Conservation (phyloP, 1,140 invertebrate species). For the Ostrea edulis region DNA sequence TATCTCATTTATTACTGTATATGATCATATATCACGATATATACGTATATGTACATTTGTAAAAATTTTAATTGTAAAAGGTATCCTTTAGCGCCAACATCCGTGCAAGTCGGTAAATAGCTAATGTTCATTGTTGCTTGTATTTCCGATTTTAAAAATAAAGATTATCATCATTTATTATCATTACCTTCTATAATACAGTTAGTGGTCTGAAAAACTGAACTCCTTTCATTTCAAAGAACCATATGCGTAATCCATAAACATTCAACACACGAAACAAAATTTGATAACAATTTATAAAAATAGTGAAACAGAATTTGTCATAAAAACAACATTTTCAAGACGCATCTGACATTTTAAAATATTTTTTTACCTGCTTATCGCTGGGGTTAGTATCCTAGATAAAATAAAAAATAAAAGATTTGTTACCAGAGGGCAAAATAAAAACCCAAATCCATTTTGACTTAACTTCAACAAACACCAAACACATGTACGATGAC, state of each 20-base stretch:
- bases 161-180: too few species aligned
- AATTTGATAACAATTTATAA: not conserved
- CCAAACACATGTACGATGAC: not conserved
- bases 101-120: too few species aligned
- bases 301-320: not conserved
- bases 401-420: not conserved
- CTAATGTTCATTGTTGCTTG: too few species aligned
- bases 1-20: too few species aligned
- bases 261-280: slow-evolving; percentile 4
- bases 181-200: too few species aligned
- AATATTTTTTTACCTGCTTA: slow-evolving; percentile 21
- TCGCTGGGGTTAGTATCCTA: not conserved
- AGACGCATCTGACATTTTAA: slow-evolving; percentile 12
- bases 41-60: too few species aligned
- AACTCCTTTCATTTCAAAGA: not conserved
- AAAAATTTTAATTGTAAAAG: too few species aligned
- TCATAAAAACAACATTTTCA: not conserved
- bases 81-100: too few species aligned
- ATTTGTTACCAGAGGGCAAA: not conserved
- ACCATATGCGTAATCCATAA: slow-evolving; percentile 12
- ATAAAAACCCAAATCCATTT: not conserved
- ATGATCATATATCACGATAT: too few species aligned
- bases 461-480: not conserved
- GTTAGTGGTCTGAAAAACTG: not conserved
- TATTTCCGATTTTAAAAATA: too few species aligned